Conservation (phyloP, 2,113 vertebrate species). For the Proterorhinus semilunaris region DNA sequence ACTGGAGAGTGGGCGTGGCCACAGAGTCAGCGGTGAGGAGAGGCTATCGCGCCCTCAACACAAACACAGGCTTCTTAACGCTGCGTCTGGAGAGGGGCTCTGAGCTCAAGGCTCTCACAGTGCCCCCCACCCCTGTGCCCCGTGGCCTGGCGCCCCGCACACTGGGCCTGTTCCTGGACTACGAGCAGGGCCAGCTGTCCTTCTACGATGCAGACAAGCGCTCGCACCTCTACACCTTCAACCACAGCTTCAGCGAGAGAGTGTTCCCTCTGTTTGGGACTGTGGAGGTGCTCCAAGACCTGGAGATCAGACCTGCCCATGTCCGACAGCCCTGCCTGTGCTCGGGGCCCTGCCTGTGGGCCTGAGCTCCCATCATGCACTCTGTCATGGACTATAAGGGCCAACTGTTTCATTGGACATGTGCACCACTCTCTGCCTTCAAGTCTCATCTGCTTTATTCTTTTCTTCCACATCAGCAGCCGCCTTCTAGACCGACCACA, state of each 20-base stretch:
- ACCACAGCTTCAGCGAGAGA: conserved; percentile 71
- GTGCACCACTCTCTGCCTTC: conserved; percentile 38
- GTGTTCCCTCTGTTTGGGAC: conserved; percentile 77
- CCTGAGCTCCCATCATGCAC: conserved; percentile 33
- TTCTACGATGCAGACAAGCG: conserved; percentile 77
- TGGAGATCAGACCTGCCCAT: conserved; percentile 65
- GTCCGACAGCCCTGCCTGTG: conserved; percentile 71
- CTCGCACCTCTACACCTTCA: conserved; percentile 77
- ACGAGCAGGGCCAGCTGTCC: conserved; percentile 77
- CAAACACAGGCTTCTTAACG: conserved; percentile 70
- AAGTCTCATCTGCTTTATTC: not conserved
- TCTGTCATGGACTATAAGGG: not conserved
- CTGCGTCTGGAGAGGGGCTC: conserved; percentile 75
- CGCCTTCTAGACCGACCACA: no score
- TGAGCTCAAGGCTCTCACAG: conserved; percentile 73
- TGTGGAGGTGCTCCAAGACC: conserved; percentile 72
- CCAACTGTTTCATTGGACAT: conserved; percentile 5
- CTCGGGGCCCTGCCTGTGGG: conserved; percentile 75
- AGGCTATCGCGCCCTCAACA: conserved; percentile 73
- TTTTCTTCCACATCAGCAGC: no score
- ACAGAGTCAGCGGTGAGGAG: conserved; percentile 79
- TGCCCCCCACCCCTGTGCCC: conserved; percentile 61
- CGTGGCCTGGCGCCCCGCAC: conserved; percentile 53
- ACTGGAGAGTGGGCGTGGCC: conserved; percentile 89
- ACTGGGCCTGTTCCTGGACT: conserved; percentile 77